Evolutionary conservation across 2,888 invertebrate species (phyloP), one percentile per base, ranked within the genome.

Genomic region (Steinernema scapterisci): DNA sequence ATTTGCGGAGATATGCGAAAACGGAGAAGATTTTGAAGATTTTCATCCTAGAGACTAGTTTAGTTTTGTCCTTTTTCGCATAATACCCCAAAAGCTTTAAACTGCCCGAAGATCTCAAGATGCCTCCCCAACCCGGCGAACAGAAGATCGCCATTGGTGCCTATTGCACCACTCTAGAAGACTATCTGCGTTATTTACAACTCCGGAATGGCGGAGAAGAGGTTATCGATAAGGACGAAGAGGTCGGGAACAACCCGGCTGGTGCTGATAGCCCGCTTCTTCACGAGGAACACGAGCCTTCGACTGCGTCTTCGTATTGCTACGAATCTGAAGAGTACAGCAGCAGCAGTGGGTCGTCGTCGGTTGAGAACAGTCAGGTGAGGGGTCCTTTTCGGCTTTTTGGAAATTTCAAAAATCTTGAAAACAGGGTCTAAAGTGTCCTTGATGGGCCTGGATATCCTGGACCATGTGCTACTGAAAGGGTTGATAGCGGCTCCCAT

Each of bases 181-280:
- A 63, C 63, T 63, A 63, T 63, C 63, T 63, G 63, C 63, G 31
- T 13, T 63, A 63, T 63, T 63, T 63, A 63, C 63, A 63, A 38
- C 63, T 63, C 31, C 63, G 25, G 19, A 63, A 63, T 21, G 63
- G 25, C 2, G 63, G 6, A 6, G 5, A 25, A 13, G 25, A 21
- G 23, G 6, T 25, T 23, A 7, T 16, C 19, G 38, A 63, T 27
- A 38, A 38, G 31, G 63, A 38, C 16, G 63, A 25, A 5, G 63
- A 63, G 16, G 63, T 9, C 27, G 31, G 16, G 1, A 6, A 27
- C 63, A 16, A 27, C 38, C 27, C 63, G 27, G 16, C 27, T 63
- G 63, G 63, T 11, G 38, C 25, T 1, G 63, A 63, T 2, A 63
- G 63, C 31, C 63, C 63, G 19, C 19, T 63, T 16, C 31, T 63